Percentiles rank a stretch among this genome's conserved stretches.
Evolutionary conservation across 2,888 invertebrate genomes (phyloP).

Genomic region (Neuroscelio doddi): DNA sequence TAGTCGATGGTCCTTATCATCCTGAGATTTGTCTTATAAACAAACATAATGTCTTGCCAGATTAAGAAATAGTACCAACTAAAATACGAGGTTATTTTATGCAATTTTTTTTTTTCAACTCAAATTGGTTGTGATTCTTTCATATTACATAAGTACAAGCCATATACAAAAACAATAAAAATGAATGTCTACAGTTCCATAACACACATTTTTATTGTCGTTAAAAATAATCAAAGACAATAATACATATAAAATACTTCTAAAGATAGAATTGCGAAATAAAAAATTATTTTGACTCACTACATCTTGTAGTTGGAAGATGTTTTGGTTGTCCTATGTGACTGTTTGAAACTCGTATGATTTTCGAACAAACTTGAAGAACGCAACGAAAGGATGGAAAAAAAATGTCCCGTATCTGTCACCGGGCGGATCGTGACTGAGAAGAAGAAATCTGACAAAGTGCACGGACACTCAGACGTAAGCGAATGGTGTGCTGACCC

Average conservation of each 20-base stretch:
- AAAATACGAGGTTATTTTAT: too few relatives aligned
- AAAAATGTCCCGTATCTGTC: constrained; percentile 55
- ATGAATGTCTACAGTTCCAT: too few relatives aligned
- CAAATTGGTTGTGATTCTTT: too few relatives aligned
- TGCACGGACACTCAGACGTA: constrained; percentile 52
- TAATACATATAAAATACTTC: too few relatives aligned
- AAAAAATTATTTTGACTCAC: neutral
- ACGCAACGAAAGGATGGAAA: neutral
- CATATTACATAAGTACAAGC: too few relatives aligned
- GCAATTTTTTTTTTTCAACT: neutral
- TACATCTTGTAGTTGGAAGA: neutral
- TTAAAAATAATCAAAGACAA: too few relatives aligned
- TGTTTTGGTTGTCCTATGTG: neutral
- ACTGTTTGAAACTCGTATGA: neutral
- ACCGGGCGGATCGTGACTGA: constrained; percentile 61
- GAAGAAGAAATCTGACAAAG: constrained; percentile 51
- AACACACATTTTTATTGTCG: too few relatives aligned
- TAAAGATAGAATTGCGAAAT: too few relatives aligned
- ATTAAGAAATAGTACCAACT: constrained; percentile 10
- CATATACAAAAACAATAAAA: too few relatives aligned
- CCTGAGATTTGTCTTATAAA: constrained; percentile 3
- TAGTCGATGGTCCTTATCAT: constrained; percentile 12
- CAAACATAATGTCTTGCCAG: neutral
- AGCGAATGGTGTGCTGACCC: constrained; percentile 56
- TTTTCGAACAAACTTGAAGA: too few relatives aligned